These are phyloP conservation scores for Crambe crambe DNA, from an alignment of 37 sponge, comb jelly and placozoan genomes.

Conservation along the genomic window DNA sequence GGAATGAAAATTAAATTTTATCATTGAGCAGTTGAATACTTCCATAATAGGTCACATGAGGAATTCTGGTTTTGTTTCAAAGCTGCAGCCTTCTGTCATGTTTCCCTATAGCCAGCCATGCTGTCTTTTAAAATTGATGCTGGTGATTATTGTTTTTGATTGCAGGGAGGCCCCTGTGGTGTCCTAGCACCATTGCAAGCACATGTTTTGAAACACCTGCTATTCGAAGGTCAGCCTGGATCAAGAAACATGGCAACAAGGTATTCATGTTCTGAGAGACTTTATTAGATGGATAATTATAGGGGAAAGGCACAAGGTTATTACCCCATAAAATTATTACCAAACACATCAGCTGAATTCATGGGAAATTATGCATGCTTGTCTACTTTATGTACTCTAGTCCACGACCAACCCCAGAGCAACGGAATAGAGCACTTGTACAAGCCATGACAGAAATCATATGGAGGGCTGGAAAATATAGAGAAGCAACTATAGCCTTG, in stretches of 20 bases:
- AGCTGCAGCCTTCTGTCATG: no score
- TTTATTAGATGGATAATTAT: no score
- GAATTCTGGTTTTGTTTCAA: no score
- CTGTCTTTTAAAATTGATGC: no score
- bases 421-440: slow-evolving; percentile 36
- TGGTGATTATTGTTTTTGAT: background rate
- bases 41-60: no score
- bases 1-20: no score
- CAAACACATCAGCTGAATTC: no score
- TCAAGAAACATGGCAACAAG: background rate
- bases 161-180: slow-evolving; percentile 94
- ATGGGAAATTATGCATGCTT: background rate
- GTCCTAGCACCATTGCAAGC: slow-evolving; percentile 88
- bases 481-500: slow-evolving; percentile 47
- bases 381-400: slow-evolving; percentile 5
- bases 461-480: slow-evolving; percentile 61
- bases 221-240: slow-evolving; percentile 37
- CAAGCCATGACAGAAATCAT: slow-evolving; percentile 59
- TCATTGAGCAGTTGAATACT: no score
- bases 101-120: no score
- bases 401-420: slow-evolving; percentile 13
- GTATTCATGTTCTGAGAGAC: no score
- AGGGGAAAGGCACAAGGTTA: no score
- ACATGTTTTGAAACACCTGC: slow-evolving; percentile 68
- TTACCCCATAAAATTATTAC: no score